Percentiles rank a stretch among this genome's conserved stretches.
phyloP scores from a whole-genome alignment of 2,888 invertebrate genomes.

The Cenopis cana region DNA sequence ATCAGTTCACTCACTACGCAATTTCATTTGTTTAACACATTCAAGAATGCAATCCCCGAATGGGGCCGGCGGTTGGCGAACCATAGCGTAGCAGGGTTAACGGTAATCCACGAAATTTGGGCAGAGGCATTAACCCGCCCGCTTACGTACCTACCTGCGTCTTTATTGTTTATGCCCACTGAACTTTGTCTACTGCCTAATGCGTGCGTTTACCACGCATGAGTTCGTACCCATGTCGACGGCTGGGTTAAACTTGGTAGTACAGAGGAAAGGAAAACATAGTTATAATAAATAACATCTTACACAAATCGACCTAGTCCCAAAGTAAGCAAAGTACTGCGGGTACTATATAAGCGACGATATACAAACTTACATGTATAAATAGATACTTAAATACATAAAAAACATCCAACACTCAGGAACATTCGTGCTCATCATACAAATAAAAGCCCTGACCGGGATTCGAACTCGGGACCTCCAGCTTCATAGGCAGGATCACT shows the following conservation, averaged over 20 bases:
- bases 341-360: too few species aligned
- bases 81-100: conserved; percentile 5
- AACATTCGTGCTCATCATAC: too few species aligned
- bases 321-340: too few species aligned
- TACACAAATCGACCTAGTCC: too few species aligned
- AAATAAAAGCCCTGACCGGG: too few species aligned
- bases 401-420: too few species aligned
- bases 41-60: neutral
- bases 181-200: conserved; percentile 28
- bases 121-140: conserved; percentile 35
- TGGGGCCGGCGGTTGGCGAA: conserved; percentile 1
- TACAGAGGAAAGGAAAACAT: too few species aligned
- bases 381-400: too few species aligned
- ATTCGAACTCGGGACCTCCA: too few species aligned
- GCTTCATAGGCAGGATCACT: too few species aligned
- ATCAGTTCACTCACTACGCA: neutral
- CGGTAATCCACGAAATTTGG: conserved; percentile 38
- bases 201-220: conserved; percentile 17
- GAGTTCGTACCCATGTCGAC: neutral
- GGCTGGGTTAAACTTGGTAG: neutral
- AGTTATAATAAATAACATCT: too few species aligned
- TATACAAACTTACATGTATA: too few species aligned
- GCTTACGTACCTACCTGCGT: conserved; percentile 23
- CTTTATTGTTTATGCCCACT: conserved; percentile 43
- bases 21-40: neutral